phyloP scores from a whole-genome alignment of 2,797 vertebrate species.

The Galagoides demidoff region DNA sequence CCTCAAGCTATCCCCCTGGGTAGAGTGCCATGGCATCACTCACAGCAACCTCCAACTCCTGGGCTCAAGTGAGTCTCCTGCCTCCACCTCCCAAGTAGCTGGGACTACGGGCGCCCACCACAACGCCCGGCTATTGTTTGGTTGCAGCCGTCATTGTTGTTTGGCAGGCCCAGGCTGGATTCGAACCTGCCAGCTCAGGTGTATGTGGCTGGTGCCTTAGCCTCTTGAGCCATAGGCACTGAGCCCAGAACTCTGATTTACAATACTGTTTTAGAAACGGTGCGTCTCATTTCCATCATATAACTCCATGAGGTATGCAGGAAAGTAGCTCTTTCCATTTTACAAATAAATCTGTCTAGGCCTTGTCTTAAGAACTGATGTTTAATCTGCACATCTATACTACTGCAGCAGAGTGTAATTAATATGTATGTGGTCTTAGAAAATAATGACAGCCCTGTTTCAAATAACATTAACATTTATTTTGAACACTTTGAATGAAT shows the following conservation, averaged over 20 bases:
- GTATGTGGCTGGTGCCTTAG: no score
- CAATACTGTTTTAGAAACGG: accelerated
- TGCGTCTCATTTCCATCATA: not conserved
- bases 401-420: not conserved
- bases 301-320: not conserved
- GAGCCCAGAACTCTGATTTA: not conserved
- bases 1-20: no score
- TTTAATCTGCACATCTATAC: not conserved
- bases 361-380: not conserved
- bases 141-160: no score
- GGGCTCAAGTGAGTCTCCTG: no score
- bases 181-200: no score
- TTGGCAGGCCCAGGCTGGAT: no score
- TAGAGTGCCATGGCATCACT: no score
- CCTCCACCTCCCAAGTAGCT: no score
- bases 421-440: not conserved
- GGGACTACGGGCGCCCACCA: no score
- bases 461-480: not conserved
- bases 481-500: not conserved
- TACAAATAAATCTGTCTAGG: not conserved
- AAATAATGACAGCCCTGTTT: not conserved
- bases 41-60: no score
- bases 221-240: no score
- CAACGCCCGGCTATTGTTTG: no score
- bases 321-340: not conserved